These are phyloP conservation scores for Hypercompe scribonia DNA, from an alignment of 2,888 invertebrate genomes.

Conservation along the genomic window DNA sequence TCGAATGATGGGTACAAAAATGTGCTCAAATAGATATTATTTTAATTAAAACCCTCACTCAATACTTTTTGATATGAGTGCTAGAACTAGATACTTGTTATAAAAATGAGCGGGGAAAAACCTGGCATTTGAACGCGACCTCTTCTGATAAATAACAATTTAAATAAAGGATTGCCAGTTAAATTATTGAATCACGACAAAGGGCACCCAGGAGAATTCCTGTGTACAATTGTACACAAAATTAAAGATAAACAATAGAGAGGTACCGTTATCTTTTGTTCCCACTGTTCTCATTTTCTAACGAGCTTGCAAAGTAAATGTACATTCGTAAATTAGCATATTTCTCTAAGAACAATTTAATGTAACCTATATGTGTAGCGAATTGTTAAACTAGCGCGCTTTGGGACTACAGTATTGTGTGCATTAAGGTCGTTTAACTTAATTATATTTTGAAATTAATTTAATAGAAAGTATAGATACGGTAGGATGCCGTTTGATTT, in stretches of 20 bases:
- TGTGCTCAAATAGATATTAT: too few species aligned
- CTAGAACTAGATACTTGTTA: neutral
- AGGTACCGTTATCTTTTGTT: constrained; percentile 17
- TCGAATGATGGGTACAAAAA: too few species aligned
- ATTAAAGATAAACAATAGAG: constrained; percentile 19
- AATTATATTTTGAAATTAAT: constrained; percentile 9
- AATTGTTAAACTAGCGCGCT: constrained; percentile 35
- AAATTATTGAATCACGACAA: neutral
- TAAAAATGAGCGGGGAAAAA: neutral
- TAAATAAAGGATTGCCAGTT: neutral
- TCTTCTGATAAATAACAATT: neutral
- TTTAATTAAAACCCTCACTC: too few species aligned
- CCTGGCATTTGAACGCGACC: neutral
- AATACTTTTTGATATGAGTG: neutral
- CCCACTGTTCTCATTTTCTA: constrained; percentile 13
- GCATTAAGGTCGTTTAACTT: constrained; percentile 26
- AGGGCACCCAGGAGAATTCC: neutral
- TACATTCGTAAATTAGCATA: constrained; percentile 21
- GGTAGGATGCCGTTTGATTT: neutral
- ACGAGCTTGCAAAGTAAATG: constrained; percentile 22
- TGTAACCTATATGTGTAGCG: constrained; percentile 47
- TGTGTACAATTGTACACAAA: neutral
- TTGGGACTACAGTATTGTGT: constrained; percentile 29
- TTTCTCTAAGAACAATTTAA: constrained; percentile 22
- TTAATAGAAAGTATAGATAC: constrained; percentile 1